Evolutionary conservation across 2,797 vertebrate species (phyloP).

Genomic region (Dipus sagitta): DNA sequence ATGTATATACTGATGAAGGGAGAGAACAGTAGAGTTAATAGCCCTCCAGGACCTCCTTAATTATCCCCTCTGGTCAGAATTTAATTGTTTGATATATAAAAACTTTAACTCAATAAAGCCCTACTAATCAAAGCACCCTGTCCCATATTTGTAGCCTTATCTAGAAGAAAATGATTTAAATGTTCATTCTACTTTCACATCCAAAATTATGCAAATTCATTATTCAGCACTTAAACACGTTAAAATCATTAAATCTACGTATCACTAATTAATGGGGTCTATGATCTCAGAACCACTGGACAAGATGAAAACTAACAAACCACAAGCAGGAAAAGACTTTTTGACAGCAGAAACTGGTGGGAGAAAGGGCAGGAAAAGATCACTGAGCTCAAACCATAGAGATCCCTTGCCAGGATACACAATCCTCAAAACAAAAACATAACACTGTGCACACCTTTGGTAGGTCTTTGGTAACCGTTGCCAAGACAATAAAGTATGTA

Average conservation of each 20-base stretch:
- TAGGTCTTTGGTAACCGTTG: background rate
- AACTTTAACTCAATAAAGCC: slow-evolving; percentile 42
- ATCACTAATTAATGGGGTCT: background rate
- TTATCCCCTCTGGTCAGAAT: background rate
- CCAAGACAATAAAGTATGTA: background rate
- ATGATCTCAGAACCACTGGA: background rate
- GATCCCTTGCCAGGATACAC: background rate
- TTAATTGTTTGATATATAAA: background rate
- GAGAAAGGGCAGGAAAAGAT: background rate
- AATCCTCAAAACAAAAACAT: background rate
- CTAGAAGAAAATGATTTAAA: slow-evolving; percentile 21
- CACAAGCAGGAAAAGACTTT: background rate
- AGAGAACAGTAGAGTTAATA: background rate
- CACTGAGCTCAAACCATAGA: background rate
- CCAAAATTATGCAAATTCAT: slow-evolving; percentile 42
- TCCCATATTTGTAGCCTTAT: slow-evolving; percentile 10
- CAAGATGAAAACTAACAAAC: slow-evolving; percentile 53
- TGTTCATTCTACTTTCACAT: background rate
- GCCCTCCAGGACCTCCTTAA: background rate
- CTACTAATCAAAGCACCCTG: slow-evolving; percentile 11
- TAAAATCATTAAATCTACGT: background rate
- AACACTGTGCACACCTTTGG: background rate
- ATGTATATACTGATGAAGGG: background rate
- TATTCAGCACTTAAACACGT: background rate
- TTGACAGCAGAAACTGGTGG: background rate